Evolutionary conservation across 2,113 vertebrate genomes (phyloP).

Genomic region (Lanius ludovicianus): DNA sequence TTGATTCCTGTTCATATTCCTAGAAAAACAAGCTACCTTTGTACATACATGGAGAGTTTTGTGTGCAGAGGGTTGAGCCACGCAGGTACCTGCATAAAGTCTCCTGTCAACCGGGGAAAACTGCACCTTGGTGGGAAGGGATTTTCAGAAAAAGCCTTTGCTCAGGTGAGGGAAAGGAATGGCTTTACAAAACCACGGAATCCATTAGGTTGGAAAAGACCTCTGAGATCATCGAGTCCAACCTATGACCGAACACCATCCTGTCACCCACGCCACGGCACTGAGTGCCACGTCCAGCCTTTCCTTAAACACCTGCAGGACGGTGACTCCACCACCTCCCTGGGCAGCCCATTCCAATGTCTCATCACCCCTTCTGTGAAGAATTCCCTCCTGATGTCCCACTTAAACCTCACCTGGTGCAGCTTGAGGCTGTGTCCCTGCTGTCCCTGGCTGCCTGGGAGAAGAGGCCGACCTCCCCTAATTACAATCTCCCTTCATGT

Average conservation of each 20-base stretch:
- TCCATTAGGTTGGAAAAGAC: not conserved
- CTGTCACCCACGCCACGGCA: not conserved
- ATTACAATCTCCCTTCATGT: fast-evolving
- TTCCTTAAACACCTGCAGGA: not conserved
- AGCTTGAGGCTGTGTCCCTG: not conserved
- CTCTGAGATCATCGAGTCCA: not conserved
- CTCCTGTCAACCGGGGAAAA: not conserved
- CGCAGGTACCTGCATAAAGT: not conserved
- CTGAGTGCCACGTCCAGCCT: fast-evolving
- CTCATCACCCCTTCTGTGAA: not conserved
- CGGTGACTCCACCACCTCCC: fast-evolving
- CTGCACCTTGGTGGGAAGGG: not conserved
- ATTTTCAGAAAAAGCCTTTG: not conserved
- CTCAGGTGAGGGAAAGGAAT: not conserved
- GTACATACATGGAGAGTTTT: not conserved
- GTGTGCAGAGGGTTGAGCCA: not conserved
- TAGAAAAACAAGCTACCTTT: not conserved
- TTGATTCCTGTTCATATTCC: not conserved
- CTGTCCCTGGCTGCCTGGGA: not conserved
- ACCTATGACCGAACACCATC: not conserved
- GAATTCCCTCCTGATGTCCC: not conserved
- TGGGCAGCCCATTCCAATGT: not conserved
- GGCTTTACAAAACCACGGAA: not conserved
- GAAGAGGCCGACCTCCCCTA: not conserved
- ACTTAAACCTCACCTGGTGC: not conserved